These are phyloP conservation scores for Crotophaga sulcirostris DNA, from an alignment of 2,113 vertebrate species.

Conservation along the genomic window DNA sequence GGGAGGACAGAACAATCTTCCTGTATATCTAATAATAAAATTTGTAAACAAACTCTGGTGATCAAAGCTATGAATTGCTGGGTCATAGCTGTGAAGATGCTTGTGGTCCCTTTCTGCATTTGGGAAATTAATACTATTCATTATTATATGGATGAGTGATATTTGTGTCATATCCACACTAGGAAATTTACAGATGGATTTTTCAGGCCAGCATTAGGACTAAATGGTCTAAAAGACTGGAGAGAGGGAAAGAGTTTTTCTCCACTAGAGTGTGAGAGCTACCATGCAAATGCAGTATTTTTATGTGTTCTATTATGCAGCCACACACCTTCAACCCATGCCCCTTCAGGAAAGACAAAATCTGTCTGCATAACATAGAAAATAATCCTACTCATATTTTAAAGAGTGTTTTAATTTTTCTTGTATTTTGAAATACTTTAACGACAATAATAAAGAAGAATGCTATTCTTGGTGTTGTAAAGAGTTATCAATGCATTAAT, in stretches of 20 bases:
- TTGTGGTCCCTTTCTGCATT: not conserved
- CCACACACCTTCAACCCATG: rapidly evolving
- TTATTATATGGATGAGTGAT: not conserved
- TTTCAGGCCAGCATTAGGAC: not conserved
- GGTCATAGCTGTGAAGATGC: not conserved
- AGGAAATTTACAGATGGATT: not conserved
- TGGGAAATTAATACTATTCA: not conserved
- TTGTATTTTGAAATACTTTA: not conserved
- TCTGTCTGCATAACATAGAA: not conserved
- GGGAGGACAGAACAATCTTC: not conserved
- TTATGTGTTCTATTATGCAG: not conserved
- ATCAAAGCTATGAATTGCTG: not conserved
- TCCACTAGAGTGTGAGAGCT: not conserved
- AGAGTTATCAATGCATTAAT: not conserved
- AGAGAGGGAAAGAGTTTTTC: not conserved
- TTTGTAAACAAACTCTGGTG: not conserved
- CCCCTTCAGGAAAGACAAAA: not conserved
- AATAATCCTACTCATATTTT: not conserved
- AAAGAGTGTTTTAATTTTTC: not conserved
- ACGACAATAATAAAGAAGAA: not conserved
- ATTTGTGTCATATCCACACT: not conserved
- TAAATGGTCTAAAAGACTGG: not conserved
- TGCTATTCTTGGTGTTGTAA: not conserved
- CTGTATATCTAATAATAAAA: not conserved
- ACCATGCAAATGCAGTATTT: not conserved